Conservation (phyloP, 2,888 invertebrate species). For the Apamea anceps region DNA sequence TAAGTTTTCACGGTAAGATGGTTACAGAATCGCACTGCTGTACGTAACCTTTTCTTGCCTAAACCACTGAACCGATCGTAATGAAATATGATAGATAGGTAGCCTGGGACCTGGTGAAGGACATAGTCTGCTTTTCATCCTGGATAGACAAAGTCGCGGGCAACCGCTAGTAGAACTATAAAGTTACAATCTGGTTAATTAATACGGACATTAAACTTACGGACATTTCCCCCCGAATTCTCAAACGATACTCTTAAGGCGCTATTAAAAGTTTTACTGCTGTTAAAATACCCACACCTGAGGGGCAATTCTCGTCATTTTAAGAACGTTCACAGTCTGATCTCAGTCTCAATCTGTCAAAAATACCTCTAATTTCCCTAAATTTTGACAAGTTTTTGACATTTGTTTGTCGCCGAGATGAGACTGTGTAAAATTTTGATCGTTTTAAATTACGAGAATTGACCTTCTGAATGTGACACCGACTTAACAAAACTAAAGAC, state of each 20-base stretch:
- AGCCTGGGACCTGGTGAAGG: background rate
- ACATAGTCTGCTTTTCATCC: background rate
- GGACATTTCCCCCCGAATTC: background rate
- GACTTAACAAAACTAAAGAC: background rate
- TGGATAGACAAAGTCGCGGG: background rate
- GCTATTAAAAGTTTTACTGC: slow-evolving; percentile 3
- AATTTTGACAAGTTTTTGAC: too few species aligned
- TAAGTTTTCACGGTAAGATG: too few species aligned
- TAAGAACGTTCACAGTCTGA: too few species aligned
- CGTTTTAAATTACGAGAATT: too few species aligned
- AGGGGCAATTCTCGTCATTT: too few species aligned
- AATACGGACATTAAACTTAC: background rate
- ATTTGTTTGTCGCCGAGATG: too few species aligned
- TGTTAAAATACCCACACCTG: background rate
- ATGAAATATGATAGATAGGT: too few species aligned
- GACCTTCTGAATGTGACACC: background rate
- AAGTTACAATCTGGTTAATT: background rate
- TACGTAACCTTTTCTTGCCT: background rate
- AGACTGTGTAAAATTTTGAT: too few species aligned
- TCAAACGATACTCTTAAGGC: background rate
- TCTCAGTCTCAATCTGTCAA: too few species aligned
- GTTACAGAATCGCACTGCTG: too few species aligned
- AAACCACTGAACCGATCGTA: background rate
- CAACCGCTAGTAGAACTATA: background rate
- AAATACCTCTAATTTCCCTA: too few species aligned